These are phyloP conservation scores for Drosophila suboccidentalis DNA, from an alignment of 2,888 invertebrate genomes.

Conservation along the genomic window DNA sequence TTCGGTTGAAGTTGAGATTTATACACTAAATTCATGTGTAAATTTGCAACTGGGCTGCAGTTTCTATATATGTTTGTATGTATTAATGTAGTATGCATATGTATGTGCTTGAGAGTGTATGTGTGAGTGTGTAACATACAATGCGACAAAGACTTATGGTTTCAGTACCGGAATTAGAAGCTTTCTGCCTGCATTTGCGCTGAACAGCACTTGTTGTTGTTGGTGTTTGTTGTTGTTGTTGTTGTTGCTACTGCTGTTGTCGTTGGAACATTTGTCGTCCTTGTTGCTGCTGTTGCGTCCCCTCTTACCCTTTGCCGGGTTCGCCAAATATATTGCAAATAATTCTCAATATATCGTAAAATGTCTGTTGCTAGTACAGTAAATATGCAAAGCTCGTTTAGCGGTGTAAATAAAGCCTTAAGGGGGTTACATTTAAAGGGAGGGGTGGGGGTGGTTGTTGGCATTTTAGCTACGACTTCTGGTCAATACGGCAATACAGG, in stretches of 20 bases:
- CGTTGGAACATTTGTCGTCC: conserved; percentile 79
- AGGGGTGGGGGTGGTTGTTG: neutral
- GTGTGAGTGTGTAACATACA: conserved; percentile 50
- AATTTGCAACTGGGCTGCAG: conserved; percentile 43
- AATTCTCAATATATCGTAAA: conserved; percentile 83
- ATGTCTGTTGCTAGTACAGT: conserved; percentile 80
- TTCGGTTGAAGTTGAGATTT: neutral
- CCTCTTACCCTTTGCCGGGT: conserved; percentile 16
- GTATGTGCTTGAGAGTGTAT: conserved; percentile 10
- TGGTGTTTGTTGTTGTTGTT: conserved; percentile 40
- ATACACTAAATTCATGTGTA: neutral
- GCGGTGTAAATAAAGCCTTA: conserved; percentile 65
- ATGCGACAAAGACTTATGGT: conserved; percentile 82
- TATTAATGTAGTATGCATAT: conserved; percentile 1
- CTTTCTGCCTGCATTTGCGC: conserved; percentile 81
- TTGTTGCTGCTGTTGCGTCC: conserved; percentile 70
- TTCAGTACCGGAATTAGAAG: conserved; percentile 81
- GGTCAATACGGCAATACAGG: conserved; percentile 47
- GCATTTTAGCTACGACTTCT: conserved; percentile 36
- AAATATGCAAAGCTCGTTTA: conserved; percentile 82
- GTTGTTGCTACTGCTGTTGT: conserved; percentile 59
- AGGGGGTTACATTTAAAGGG: conserved; percentile 2
- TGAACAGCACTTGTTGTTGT: conserved; percentile 62
- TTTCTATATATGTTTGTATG: conserved; percentile 6
- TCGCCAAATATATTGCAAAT: conserved; percentile 82